Percentiles rank a stretch among this genome's conserved stretches.
Conservation (phyloP, 2,888 invertebrate genomes). For the Schizotus pectinicornis region DNA sequence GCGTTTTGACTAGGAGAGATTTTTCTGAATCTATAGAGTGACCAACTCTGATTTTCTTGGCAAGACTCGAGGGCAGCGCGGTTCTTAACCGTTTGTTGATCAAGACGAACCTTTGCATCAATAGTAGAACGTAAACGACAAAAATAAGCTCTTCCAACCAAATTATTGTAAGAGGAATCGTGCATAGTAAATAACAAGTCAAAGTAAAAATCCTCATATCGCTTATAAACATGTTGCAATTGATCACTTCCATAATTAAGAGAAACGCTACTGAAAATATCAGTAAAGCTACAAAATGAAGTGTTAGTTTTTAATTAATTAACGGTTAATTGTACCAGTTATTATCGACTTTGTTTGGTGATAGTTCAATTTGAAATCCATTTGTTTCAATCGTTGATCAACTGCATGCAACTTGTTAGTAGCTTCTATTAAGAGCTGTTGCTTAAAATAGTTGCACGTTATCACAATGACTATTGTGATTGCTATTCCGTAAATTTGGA, state of each 20-base stretch:
- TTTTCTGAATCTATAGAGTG: neutral
- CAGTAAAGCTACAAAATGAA: neutral
- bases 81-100: neutral
- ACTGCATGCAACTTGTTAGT: slow-evolving; percentile 1
- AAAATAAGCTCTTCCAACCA: slow-evolving; percentile 9
- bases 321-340: neutral
- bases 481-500: slow-evolving; percentile 3
- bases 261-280: too few relatives aligned
- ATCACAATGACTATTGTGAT: slow-evolving; percentile 1
- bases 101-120: neutral
- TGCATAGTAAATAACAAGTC: neutral
- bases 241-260: neutral
- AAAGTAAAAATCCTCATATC: neutral
- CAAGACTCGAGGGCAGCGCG: neutral
- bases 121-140: neutral
- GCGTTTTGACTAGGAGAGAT: slow-evolving; percentile 3
- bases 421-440: neutral
- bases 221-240: slow-evolving; percentile 5
- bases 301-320: neutral
- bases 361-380: neutral
- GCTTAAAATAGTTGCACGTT: neutral
- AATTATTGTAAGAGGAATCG: neutral
- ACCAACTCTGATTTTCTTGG: neutral
- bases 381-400: slow-evolving; percentile 2
- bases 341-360: neutral